phyloP scores from a whole-genome alignment of 2,888 invertebrate genomes.

The Suillia variegata region DNA sequence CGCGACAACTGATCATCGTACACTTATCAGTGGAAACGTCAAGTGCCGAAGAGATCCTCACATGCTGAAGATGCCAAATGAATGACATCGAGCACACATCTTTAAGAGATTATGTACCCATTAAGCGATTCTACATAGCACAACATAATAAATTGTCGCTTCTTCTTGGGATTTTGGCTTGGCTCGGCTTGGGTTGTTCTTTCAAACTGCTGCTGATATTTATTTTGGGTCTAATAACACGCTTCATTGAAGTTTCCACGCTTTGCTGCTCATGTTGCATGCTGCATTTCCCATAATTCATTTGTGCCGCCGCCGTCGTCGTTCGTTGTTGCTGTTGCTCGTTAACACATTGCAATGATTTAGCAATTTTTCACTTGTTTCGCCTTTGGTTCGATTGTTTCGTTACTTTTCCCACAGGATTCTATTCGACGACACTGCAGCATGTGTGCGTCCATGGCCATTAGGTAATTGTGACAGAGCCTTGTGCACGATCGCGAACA shows the following conservation, averaged over 20 bases:
- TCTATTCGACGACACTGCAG: neutral
- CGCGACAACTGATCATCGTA: too few species aligned
- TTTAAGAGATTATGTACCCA: too few species aligned
- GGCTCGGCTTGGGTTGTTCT: too few species aligned
- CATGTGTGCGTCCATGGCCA: conserved; percentile 9
- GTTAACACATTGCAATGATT: conserved; percentile 14
- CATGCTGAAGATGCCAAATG: too few species aligned
- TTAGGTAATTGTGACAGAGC: conserved; percentile 11
- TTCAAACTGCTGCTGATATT: too few species aligned
- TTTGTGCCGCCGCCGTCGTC: neutral
- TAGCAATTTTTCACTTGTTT: conserved; percentile 19
- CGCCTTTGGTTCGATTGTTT: too few species aligned
- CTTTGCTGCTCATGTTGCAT: neutral
- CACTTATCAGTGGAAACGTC: too few species aligned
- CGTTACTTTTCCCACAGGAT: conserved; percentile 20
- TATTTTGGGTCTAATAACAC: conserved; percentile 20
- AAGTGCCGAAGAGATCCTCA: too few species aligned
- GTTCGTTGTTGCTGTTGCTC: neutral
- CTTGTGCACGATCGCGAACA: neutral
- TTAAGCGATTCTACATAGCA: conserved; percentile 10
- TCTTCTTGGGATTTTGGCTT: too few species aligned
- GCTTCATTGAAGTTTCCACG: conserved; percentile 15
- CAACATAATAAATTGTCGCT: neutral
- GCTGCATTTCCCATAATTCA: neutral
- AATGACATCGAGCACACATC: too few species aligned